Percentiles rank a stretch among this genome's conserved stretches.
Evolutionary conservation across 2,888 invertebrate genomes (phyloP).

Genomic region (Rhyacophila evoluta): DNA sequence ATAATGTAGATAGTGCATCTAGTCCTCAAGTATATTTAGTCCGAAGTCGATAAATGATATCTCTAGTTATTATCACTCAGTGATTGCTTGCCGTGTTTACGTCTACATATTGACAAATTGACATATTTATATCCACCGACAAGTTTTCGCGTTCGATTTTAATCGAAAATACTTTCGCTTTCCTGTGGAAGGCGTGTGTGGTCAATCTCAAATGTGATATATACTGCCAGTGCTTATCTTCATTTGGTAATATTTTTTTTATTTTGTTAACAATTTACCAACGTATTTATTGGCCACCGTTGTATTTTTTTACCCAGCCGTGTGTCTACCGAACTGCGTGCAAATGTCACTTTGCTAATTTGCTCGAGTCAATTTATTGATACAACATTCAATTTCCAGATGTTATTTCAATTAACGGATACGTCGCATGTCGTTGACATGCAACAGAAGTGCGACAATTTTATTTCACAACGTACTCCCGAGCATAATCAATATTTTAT

Average conservation of each 20-base stretch:
- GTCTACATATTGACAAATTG: background rate
- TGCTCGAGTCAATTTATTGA: slow-evolving; percentile 39
- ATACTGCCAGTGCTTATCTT: slow-evolving; percentile 19
- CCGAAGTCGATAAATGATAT: slow-evolving; percentile 11
- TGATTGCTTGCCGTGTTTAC: background rate
- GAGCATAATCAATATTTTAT: background rate
- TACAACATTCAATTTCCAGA: slow-evolving; percentile 48
- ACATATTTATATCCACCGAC: slow-evolving; percentile 35
- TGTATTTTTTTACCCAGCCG: background rate
- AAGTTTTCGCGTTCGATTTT: slow-evolving; percentile 40
- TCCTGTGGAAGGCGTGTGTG: slow-evolving; percentile 34
- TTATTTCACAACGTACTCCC: slow-evolving; percentile 7
- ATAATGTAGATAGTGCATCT: slow-evolving; percentile 39
- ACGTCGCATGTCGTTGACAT: slow-evolving; percentile 38
- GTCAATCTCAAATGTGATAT: slow-evolving; percentile 44
- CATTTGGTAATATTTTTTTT: slow-evolving; percentile 28
- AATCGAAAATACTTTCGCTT: slow-evolving; percentile 43
- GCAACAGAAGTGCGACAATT: slow-evolving; percentile 25
- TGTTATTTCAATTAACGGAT: slow-evolving; percentile 42
- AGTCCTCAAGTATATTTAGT: slow-evolving; percentile 32
- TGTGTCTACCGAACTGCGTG: background rate
- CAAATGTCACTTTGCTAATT: slow-evolving; percentile 35
- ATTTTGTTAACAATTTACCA: background rate
- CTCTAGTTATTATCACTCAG: slow-evolving; percentile 25
- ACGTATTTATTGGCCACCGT: background rate